These are phyloP conservation scores for Leptogaster cylindrica DNA, from an alignment of 2,888 invertebrate genomes.

Conservation along the genomic window DNA sequence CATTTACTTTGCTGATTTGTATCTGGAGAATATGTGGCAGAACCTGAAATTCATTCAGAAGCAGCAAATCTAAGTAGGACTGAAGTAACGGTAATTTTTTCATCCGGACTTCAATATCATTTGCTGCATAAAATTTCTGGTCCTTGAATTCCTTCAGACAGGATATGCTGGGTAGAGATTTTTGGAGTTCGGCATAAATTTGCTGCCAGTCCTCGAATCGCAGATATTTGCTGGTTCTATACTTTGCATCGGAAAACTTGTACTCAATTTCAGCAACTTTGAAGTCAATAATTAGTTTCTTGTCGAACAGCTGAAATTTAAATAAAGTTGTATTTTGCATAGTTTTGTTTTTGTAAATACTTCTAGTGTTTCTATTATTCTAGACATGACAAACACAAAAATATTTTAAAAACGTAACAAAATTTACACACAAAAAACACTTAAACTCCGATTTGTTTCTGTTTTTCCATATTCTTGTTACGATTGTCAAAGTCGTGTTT, in stretches of 20 bases:
- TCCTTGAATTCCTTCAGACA: background rate
- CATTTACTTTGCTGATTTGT: background rate
- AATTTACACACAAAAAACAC: too few relatives aligned
- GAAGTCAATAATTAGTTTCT: conserved; percentile 35
- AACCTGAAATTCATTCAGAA: background rate
- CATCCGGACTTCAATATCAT: conserved; percentile 36
- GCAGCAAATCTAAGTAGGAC: background rate
- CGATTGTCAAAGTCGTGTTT: too few relatives aligned
- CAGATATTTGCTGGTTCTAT: conserved; percentile 44
- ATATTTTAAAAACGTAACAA: too few relatives aligned
- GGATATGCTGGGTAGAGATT: background rate
- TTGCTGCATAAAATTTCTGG: conserved; percentile 6
- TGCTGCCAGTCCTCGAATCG: conserved; percentile 45
- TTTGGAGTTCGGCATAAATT: conserved; percentile 40
- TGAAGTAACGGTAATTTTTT: conserved; percentile 8
- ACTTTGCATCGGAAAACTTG: conserved; percentile 17
- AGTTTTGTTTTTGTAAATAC: too few relatives aligned
- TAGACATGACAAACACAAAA: too few relatives aligned
- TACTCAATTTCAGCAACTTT: conserved; percentile 32
- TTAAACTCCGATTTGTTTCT: too few relatives aligned
- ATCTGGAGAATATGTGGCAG: background rate
- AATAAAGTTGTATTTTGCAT: too few relatives aligned
- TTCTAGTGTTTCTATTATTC: too few relatives aligned
- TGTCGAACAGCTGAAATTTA: conserved; percentile 36
- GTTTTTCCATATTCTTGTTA: too few relatives aligned